Evolutionary conservation across 2,113 vertebrate genomes (phyloP), one percentile per base, ranked within the genome.

Genomic region (Percopsis transmontana): DNA sequence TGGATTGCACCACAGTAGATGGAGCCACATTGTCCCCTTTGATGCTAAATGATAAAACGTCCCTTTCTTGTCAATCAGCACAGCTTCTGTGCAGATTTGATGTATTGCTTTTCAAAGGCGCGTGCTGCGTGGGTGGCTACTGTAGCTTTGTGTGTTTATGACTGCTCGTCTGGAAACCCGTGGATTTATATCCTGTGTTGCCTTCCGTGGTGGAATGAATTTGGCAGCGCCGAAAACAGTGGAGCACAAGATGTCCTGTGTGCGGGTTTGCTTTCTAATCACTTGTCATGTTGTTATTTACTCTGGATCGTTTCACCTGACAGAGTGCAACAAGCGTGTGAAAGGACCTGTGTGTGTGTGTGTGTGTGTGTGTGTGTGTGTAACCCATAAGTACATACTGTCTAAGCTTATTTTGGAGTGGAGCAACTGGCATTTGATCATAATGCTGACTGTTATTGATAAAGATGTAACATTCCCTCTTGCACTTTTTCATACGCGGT

Each of bases 11-110:
- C 24, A 62, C 66, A 40, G 81, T 62, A 68, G 75, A 83, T 58
- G 73, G 41, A 74, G 69, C 21, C 45, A 74, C 50, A 65, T 16
- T 59, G 51, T 65, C 24, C 52, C 62, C 24, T 87, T 83, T 82
- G 77, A 85, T 80, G 77, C 70, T 52, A 75, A 83, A 76, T 59
- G 74, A 86, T 86, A 66, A 87, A 88, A 65, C 60, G 52, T 44
- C 72, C 3, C 44, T 62, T 90, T 44, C 66, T 57, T 79, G 75
- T 81, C 80, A 81, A 66, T 90, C 78, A 84, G 62, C 51, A 48
- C 48, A 64, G 76, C 69, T 58, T 74, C 38, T 80, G 54, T 64
- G 42, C 57, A 71, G 71, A 79, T 83, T 64, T 64, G 67, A 78
- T 79, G 63, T 73, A 40, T 44, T 65, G 52, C 41, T 56, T 84